A percentile compares a stretch with the other conserved stretches of the same genome.
phyloP scores from a whole-genome alignment of 2,797 vertebrate species.

The Diceros bicornis region DNA sequence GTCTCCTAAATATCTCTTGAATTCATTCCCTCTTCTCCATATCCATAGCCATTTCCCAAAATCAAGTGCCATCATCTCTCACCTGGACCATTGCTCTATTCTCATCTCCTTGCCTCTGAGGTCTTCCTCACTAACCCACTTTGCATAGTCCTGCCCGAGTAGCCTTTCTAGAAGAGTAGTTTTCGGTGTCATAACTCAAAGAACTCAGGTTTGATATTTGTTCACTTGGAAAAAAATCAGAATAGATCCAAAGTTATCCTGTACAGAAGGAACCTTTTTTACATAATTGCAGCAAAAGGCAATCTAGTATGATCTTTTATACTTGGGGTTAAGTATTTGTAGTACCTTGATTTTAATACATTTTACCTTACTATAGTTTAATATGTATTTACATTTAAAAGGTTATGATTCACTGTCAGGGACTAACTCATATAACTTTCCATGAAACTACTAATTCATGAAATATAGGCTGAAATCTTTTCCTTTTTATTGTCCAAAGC shows the following conservation, averaged over 20 bases:
- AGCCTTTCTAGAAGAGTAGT: not conserved
- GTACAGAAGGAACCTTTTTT: not conserved
- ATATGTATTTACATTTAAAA: slow-evolving; percentile 23
- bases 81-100: not conserved
- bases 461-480: not conserved
- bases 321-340: not conserved
- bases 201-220: slow-evolving; percentile 21
- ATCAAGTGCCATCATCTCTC: not conserved
- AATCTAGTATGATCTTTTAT: not conserved
- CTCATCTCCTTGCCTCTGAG: not conserved
- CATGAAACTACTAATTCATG: slow-evolving; percentile 1
- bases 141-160: not conserved
- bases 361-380: not conserved
- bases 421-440: not conserved
- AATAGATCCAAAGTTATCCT: not conserved
- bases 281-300: not conserved
- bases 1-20: not conserved
- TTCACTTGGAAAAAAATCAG: not conserved
- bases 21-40: not conserved
- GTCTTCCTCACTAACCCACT: not conserved
- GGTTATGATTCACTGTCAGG: not conserved
- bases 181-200: not conserved
- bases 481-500: not conserved
- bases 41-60: not conserved
- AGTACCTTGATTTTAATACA: not conserved